Conservation (phyloP, 2,113 vertebrate species). For the Bubo blakistoni region DNA sequence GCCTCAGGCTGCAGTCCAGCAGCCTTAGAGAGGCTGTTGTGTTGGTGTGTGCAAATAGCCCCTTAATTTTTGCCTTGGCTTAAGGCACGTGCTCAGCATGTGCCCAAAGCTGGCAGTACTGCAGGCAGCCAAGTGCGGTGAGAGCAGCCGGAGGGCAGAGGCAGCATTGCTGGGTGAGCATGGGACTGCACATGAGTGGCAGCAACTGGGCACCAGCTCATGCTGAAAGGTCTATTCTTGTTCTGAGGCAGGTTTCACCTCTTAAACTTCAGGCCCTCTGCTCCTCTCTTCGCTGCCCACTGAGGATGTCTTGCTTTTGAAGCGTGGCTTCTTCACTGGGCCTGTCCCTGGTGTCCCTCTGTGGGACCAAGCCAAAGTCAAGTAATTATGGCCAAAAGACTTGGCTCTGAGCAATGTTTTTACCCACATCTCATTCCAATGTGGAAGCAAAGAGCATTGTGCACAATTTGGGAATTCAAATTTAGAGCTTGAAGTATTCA, state of each 20-base stretch:
- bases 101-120: background rate
- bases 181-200: fast-evolving
- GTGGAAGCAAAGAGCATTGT: background rate
- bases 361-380: background rate
- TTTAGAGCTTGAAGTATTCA: background rate
- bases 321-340: background rate
- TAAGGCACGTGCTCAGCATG: background rate
- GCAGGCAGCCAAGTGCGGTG: background rate
- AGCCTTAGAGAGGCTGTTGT: background rate
- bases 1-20: background rate
- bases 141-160: background rate
- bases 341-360: background rate
- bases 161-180: fast-evolving
- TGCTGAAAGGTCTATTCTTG: background rate
- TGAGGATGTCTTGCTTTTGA: background rate
- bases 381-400: background rate
- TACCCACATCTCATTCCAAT: background rate
- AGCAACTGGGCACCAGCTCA: background rate
- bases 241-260: background rate
- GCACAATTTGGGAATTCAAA: background rate
- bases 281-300: background rate
- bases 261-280: background rate
- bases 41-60: background rate
- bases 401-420: background rate
- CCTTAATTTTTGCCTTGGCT: background rate